Evolutionary conservation across 23 tunicate species (phyloP).

Genomic region (Trididemnum miniatum): DNA sequence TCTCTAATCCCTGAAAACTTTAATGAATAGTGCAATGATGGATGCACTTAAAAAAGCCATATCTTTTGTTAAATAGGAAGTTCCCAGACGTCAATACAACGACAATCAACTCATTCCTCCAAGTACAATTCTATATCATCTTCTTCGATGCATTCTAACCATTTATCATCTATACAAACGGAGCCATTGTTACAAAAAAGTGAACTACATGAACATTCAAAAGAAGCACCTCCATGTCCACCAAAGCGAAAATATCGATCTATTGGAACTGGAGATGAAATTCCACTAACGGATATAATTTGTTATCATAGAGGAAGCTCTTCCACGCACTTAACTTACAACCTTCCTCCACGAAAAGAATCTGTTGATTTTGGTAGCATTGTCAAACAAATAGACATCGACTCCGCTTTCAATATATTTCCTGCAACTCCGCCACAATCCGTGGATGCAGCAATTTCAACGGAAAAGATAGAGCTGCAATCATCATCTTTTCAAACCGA

Average conservation of each 20-base stretch:
- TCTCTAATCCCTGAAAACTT: too few relatives aligned
- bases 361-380: constrained; percentile 22
- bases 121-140: neutral
- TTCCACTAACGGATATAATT: constrained; percentile 26
- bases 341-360: neutral
- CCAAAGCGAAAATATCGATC: constrained; percentile 89
- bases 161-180: neutral
- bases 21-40: too few relatives aligned
- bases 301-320: constrained; percentile 24
- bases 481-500: constrained; percentile 9
- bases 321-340: neutral
- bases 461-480: neutral
- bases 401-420: constrained; percentile 46
- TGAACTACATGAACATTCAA: neutral
- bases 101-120: constrained; percentile 35
- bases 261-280: constrained; percentile 23
- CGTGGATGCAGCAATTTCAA: neutral
- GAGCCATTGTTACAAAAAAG: neutral
- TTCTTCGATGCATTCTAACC: neutral
- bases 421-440: constrained; percentile 40
- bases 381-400: constrained; percentile 43
- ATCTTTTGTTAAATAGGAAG: too few relatives aligned
- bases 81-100: too few relatives aligned
- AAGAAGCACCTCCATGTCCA: constrained; percentile 55
- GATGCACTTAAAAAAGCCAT: too few relatives aligned